Percentiles rank a stretch among this genome's conserved stretches.
Evolutionary conservation across 2,888 invertebrate genomes (phyloP).

Genomic region (Drosophila anceps): DNA sequence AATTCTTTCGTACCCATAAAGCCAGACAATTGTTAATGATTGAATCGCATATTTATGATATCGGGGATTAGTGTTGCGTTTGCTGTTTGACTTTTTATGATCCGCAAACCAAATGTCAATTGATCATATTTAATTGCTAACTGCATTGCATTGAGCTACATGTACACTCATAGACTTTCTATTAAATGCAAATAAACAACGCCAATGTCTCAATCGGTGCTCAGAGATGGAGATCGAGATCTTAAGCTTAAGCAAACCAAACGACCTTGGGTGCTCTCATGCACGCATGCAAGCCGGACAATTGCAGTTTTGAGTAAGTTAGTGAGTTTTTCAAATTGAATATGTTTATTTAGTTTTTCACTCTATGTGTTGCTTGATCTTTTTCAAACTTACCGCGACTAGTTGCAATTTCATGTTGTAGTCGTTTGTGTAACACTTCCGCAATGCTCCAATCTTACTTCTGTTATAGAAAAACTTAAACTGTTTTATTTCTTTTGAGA

Average conservation of each 20-base stretch:
- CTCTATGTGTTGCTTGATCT: constrained; percentile 24
- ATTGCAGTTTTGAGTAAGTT: constrained; percentile 24
- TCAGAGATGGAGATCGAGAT: constrained; percentile 45
- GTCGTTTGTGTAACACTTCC: constrained; percentile 54
- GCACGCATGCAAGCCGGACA: constrained; percentile 21
- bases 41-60: constrained; percentile 66
- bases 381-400: constrained; percentile 71
- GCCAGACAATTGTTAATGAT: constrained; percentile 63
- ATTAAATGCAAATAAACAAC: constrained; percentile 68
- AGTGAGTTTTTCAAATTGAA: constrained; percentile 14
- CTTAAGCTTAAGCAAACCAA: constrained; percentile 54
- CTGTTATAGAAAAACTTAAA: constrained; percentile 28
- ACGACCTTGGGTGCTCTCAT: constrained; percentile 61
- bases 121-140: constrained; percentile 63
- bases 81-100: constrained; percentile 31
- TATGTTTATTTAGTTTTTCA: constrained; percentile 1
- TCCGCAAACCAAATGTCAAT: constrained; percentile 64
- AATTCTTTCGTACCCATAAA: constrained; percentile 57
- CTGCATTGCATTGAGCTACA: constrained; percentile 58
- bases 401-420: constrained; percentile 67
- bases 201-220: constrained; percentile 41
- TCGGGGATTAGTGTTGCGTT: constrained; percentile 29
- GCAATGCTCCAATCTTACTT: constrained; percentile 36
- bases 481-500: constrained; percentile 33
- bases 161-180: constrained; percentile 63